Conservation (phyloP, 2,113 vertebrate species). For the Chaetops frenatus region DNA sequence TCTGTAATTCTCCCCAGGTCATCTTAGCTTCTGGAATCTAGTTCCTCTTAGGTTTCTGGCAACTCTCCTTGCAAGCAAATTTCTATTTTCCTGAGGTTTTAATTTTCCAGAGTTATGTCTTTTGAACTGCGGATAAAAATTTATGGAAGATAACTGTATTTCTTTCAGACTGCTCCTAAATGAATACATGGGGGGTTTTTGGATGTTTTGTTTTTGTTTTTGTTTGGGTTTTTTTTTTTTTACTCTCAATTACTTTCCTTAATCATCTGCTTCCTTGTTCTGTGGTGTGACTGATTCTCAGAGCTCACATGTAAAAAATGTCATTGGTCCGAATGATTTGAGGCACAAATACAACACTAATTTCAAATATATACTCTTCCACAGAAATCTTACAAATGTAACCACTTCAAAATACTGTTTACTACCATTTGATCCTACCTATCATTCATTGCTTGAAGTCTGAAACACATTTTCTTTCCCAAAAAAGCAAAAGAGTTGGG, state of each 20-base stretch:
- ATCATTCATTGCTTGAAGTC: not conserved
- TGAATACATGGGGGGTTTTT: not conserved
- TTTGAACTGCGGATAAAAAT: not conserved
- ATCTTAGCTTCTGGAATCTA: not conserved
- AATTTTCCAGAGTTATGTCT: not conserved
- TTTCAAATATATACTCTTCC: not conserved
- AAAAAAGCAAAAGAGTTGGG: fast-evolving
- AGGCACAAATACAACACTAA: not conserved
- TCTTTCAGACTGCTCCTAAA: not conserved
- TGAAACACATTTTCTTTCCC: not conserved
- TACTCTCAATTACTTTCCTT: not conserved
- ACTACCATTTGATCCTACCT: not conserved
- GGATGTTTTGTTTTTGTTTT: not conserved
- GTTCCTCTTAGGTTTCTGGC: not conserved
- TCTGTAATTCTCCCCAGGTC: not conserved
- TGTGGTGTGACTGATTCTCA: not conserved
- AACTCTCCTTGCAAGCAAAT: not conserved
- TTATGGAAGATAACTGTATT: not conserved
- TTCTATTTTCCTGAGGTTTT: not conserved
- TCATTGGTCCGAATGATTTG: not conserved
- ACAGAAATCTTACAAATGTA: not conserved
- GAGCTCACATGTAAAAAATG: not conserved
- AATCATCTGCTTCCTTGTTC: not conserved
- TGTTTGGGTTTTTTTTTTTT: not conserved
- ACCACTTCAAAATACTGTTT: not conserved